Percentiles rank a stretch among this genome's conserved stretches.
These are phyloP conservation scores for Drosophila koepferae DNA, from an alignment of 2,888 invertebrate species.

Conservation along the genomic window DNA sequence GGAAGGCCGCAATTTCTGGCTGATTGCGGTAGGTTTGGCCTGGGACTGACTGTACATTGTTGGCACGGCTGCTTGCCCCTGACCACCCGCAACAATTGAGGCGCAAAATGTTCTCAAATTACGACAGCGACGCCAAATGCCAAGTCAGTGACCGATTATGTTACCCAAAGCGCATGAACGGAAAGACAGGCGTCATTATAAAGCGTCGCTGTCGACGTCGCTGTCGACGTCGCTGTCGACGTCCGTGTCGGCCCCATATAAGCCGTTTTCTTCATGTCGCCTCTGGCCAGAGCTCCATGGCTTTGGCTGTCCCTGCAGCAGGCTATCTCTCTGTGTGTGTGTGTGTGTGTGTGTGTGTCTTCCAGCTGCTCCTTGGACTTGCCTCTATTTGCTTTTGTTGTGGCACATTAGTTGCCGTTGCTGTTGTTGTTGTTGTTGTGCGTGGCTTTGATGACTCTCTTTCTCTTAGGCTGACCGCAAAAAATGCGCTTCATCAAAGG, in stretches of 20 bases:
- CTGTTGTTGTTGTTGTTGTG: slow-evolving; percentile 43
- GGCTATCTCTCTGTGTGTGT: slow-evolving; percentile 6
- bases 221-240: slow-evolving; percentile 47
- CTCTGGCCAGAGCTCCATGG: not conserved
- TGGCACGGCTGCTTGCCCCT: slow-evolving; percentile 26
- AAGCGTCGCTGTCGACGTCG: slow-evolving; percentile 51
- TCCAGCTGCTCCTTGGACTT: slow-evolving; percentile 63
- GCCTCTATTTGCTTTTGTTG: slow-evolving; percentile 75
- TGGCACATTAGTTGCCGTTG: slow-evolving; percentile 68
- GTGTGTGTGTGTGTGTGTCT: slow-evolving; percentile 18
- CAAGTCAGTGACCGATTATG: slow-evolving; percentile 81
- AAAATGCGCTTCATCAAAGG: slow-evolving; percentile 74
- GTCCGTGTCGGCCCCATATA: slow-evolving; percentile 57
- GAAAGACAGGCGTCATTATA: slow-evolving; percentile 75
- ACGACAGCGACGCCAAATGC: slow-evolving; percentile 73
- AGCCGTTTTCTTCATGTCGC: slow-evolving; percentile 38
- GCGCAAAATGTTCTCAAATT: slow-evolving; percentile 77
- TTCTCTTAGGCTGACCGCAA: slow-evolving; percentile 59
- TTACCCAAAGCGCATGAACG: slow-evolving; percentile 76
- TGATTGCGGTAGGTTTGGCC: slow-evolving; percentile 69
- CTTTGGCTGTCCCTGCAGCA: slow-evolving; percentile 18
- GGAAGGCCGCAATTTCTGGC: slow-evolving; percentile 54
- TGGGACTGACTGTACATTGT: slow-evolving; percentile 59
- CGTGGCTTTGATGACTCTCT: slow-evolving; percentile 73
- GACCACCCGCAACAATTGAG: slow-evolving; percentile 76